Base-by-base conservation (phyloP, 2,797 vertebrate genomes). In the Craterocephalus amniculus region DNA sequence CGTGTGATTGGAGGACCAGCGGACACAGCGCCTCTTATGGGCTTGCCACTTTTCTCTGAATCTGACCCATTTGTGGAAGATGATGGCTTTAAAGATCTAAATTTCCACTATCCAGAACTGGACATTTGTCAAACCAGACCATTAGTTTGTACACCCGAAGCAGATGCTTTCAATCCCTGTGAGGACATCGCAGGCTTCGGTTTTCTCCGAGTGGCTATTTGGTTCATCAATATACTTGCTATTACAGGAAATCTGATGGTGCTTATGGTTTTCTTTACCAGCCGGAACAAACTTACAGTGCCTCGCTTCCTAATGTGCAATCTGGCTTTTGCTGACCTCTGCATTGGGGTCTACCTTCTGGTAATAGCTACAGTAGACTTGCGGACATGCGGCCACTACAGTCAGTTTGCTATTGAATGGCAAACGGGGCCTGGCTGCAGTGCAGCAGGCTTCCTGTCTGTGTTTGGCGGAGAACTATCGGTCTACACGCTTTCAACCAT, bases 291-390 rank as follows among this genome's bases (percentile, higher is more conserved):
- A 80, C 91, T 96, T 63, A 97, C 95, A 0, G 96, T 96, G 2
- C 95, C 96, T 12, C 95, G 95, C 40, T 97, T 97, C 84, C 95
- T 97, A 55, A 96, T 97, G 95, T 97, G 95, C 84, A 96, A 97
- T 78, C 93, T 97, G 69, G 95, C 95, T 69, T 95, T 97, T 16
- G 96, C 96, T 0, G 95, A 97, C 72, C 94, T 97, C 5, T 96
- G 95, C 89, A 97, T 96, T 83, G 96, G 95, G 0, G 80, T 97
- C 18, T 97, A 97, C 59, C 93, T 97, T 27, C 91, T 96, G 54
- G 94, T 97, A 84, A 96, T 97, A 0, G 96, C 96, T 3, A 90
- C 91, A 0, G 95, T 96, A 0, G 95, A 97, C 12, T 76, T 93
- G 43, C 89, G 92, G 65, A 98, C 95, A 0, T 92, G 84, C 0